Evolutionary conservation across 2,888 invertebrate species (phyloP).

Genomic region (Tetragonisca angustula): DNA sequence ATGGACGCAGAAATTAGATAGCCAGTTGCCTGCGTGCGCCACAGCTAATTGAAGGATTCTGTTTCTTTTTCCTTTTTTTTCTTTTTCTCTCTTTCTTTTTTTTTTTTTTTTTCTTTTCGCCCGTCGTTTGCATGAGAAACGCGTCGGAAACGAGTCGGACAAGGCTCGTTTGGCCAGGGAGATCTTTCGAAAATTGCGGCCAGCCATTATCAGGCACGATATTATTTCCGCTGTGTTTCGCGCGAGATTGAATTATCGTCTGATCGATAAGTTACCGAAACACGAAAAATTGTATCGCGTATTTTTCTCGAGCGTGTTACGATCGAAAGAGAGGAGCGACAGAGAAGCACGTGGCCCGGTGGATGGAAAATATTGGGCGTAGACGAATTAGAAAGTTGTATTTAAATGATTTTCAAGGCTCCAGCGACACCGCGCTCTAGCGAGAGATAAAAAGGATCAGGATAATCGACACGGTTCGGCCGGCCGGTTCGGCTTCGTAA

Average conservation of each 20-base stretch:
- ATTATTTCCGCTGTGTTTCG: background rate
- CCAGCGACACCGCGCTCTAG: slow-evolving; percentile 14
- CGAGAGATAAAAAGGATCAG: slow-evolving; percentile 49
- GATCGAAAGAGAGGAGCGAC: background rate
- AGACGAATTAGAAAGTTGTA: slow-evolving; percentile 54
- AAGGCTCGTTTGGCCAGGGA: background rate
- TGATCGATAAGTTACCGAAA: background rate
- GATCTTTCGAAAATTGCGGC: background rate
- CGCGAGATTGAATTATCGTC: background rate
- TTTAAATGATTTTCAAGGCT: slow-evolving; percentile 54
- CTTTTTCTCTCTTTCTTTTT: too few species aligned
- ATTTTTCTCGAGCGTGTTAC: background rate
- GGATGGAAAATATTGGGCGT: slow-evolving; percentile 1
- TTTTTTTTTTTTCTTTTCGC: background rate
- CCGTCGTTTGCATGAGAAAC: background rate
- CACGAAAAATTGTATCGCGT: background rate
- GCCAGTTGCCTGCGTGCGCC: background rate
- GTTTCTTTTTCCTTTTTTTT: background rate
- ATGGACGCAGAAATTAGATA: slow-evolving; percentile 33
- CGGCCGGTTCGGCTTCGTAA: slow-evolving; percentile 53
- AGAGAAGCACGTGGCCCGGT: slow-evolving; percentile 7
- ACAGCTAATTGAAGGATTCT: slow-evolving; percentile 24
- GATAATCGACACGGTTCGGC: slow-evolving; percentile 57
- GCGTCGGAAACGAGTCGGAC: background rate
- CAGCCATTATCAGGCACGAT: background rate